Evolutionary conservation across 2,888 invertebrate genomes (phyloP).

Genomic region (Brachypterus glaber): DNA sequence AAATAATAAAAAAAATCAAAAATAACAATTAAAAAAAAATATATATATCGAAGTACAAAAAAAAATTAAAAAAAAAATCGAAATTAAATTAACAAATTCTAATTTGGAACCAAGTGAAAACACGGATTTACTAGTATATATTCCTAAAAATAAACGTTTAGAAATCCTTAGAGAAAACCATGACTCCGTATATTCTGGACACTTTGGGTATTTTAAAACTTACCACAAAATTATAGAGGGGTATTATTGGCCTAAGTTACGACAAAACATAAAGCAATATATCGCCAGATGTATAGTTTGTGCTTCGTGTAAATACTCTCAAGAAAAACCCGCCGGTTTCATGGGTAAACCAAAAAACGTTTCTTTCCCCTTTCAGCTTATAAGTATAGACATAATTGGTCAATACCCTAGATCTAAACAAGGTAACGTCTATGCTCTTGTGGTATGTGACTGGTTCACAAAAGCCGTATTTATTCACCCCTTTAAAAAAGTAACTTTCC

Average conservation of each 20-base stretch:
- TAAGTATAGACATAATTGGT: conserved; percentile 13
- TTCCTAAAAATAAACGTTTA: too few relatives aligned
- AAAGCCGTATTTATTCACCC: conserved; percentile 6
- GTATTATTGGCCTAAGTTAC: conserved; percentile 15
- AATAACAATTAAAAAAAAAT: too few relatives aligned
- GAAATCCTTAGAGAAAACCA: too few relatives aligned
- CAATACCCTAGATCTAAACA: conserved; percentile 12
- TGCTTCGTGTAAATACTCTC: conserved; percentile 13
- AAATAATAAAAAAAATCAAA: too few relatives aligned
- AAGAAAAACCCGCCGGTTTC: conserved; percentile 10
- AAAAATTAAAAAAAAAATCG: too few relatives aligned
- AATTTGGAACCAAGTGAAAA: too few relatives aligned
- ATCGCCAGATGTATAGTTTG: conserved; percentile 13
- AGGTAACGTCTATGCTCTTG: conserved; percentile 9
- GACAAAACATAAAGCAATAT: conserved; percentile 10
- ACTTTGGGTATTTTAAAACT: conserved; percentile 18
- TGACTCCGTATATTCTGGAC: too few relatives aligned
- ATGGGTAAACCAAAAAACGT: conserved; percentile 15
- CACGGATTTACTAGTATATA: too few relatives aligned
- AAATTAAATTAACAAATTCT: too few relatives aligned
- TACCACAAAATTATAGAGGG: conserved; percentile 9
- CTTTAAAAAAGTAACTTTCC: conserved; percentile 1
- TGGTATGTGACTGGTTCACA: conserved; percentile 10
- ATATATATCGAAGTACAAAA: too few relatives aligned
- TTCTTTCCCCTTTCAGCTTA: conserved; percentile 13